phyloP scores from a whole-genome alignment of 2,797 vertebrate species.

The Smutsia temminckii region DNA sequence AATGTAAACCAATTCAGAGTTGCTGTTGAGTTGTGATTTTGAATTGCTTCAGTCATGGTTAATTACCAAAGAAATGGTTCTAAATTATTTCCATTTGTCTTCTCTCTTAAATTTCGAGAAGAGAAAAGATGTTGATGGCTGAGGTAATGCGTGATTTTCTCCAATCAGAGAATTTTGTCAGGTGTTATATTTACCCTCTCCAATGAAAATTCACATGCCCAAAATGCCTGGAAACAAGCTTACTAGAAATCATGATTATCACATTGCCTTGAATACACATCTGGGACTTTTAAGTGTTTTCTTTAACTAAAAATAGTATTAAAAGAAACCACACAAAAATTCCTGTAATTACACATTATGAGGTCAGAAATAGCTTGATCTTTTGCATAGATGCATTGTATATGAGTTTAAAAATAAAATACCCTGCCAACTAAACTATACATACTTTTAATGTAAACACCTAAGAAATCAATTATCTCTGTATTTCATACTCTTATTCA shows the following conservation, averaged over 20 bases:
- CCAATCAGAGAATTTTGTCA: conserved; percentile 64
- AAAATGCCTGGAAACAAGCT: conserved; percentile 37
- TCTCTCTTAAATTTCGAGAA: conserved; percentile 66
- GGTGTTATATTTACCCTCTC: conserved; percentile 4
- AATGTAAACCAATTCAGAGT: conserved; percentile 57
- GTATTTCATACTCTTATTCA: background rate
- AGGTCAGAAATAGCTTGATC: background rate
- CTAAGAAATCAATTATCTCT: background rate
- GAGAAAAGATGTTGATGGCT: conserved; percentile 59
- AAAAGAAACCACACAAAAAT: background rate
- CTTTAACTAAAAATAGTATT: background rate
- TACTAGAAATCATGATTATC: conserved; percentile 4
- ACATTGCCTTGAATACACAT: background rate
- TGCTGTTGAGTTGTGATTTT: conserved; percentile 41
- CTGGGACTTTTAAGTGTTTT: conserved; percentile 16
- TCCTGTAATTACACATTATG: background rate
- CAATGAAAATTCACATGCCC: background rate
- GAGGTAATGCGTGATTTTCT: conserved; percentile 57
- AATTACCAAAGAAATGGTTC: conserved; percentile 65
- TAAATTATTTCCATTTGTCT: conserved; percentile 63
- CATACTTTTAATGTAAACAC: background rate
- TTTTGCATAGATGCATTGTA: background rate
- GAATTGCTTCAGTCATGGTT: conserved; percentile 54
- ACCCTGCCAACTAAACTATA: background rate
- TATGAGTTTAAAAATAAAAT: background rate